Percentiles rank a stretch among this genome's conserved stretches.
These are phyloP conservation scores for Arizona elegans DNA, from an alignment of 2,113 vertebrate genomes.

Conservation along the genomic window DNA sequence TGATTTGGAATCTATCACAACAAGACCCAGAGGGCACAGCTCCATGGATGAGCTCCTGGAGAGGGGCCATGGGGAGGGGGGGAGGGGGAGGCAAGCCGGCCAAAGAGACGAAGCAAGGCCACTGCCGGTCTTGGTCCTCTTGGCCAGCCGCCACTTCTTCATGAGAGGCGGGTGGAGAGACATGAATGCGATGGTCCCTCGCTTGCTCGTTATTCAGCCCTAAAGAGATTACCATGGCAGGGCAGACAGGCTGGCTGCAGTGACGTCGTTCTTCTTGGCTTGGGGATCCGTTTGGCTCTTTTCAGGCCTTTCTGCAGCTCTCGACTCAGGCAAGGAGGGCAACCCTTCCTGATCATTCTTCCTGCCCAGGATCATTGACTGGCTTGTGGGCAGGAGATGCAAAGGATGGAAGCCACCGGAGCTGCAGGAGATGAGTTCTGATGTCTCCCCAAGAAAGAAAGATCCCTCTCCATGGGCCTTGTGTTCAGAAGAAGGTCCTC, in stretches of 20 bases:
- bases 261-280: constrained; percentile 42
- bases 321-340: constrained; percentile 48
- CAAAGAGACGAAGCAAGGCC: constrained; percentile 55
- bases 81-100: constrained; percentile 11
- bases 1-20: constrained; percentile 70
- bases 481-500: background rate
- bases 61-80: constrained; percentile 19
- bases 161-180: constrained; percentile 52
- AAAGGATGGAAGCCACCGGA: background rate
- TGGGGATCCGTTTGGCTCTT: constrained; percentile 62
- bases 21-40: constrained; percentile 62
- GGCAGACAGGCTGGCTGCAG: constrained; percentile 62
- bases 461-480: background rate
- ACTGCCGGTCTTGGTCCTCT: constrained; percentile 43
- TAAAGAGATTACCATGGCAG: constrained; percentile 67
- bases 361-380: background rate
- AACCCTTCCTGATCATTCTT: constrained; percentile 29
- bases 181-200: constrained; percentile 59
- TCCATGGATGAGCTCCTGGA: constrained; percentile 42
- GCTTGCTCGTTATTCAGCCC: constrained; percentile 60
- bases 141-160: constrained; percentile 38
- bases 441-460: background rate
- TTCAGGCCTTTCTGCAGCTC: constrained; percentile 60
- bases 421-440: too few relatives aligned
- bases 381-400: background rate